A percentile compares a stretch with the other conserved stretches of the same genome.
phyloP scores from a whole-genome alignment of 2,113 vertebrate genomes.

The Zosterops pallidus region DNA sequence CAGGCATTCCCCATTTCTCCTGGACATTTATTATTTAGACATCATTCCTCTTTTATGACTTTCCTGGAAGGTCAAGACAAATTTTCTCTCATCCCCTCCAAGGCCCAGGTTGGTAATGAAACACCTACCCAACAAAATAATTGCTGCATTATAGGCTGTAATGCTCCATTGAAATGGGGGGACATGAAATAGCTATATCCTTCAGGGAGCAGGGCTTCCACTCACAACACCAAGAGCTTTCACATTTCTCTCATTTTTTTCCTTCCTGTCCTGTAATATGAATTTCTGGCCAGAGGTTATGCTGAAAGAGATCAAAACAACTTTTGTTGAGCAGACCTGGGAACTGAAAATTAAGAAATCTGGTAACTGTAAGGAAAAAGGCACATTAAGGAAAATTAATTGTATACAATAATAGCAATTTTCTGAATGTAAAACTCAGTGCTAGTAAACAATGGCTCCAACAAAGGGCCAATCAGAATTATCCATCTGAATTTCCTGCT shows the following conservation, averaged over 20 bases:
- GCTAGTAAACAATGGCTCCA: background rate
- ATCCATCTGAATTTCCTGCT: background rate
- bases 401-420: background rate
- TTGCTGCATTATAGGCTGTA: background rate
- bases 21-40: conserved; percentile 38
- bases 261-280: background rate
- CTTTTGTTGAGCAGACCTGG: background rate
- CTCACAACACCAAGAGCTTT: background rate
- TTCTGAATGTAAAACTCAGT: background rate
- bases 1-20: conserved; percentile 5
- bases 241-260: background rate
- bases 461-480: background rate
- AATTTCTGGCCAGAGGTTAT: background rate
- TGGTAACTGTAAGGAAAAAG: background rate
- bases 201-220: conserved; percentile 8
- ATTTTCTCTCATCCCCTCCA: conserved; percentile 46
- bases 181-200: conserved; percentile 13
- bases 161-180: background rate
- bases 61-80: conserved; percentile 39
- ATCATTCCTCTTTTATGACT: conserved; percentile 31
- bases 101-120: conserved; percentile 59
- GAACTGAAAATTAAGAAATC: background rate
- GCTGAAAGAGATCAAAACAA: background rate
- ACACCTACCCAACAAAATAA: conserved; percentile 53
- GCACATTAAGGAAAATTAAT: background rate